phyloP scores from a whole-genome alignment of 2,113 vertebrate genomes.

The Coracopsis vasa region DNA sequence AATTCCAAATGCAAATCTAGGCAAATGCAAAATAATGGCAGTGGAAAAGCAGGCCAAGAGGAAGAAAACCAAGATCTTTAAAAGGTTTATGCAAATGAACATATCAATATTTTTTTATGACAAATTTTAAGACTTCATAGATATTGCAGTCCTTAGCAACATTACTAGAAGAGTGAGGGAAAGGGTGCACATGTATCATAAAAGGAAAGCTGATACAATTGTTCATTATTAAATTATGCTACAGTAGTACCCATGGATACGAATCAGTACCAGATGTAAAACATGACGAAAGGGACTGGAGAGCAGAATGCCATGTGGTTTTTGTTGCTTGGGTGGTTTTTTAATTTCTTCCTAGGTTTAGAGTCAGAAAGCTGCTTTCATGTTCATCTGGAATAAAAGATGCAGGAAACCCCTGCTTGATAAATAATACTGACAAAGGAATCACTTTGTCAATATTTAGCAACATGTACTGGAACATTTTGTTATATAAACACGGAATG shows the following conservation, averaged over 20 bases:
- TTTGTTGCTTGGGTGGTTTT: neutral
- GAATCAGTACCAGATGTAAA: neutral
- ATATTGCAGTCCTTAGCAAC: neutral
- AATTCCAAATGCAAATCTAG: neutral
- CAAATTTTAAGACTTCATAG: neutral
- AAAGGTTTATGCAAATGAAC: neutral
- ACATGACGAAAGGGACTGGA: neutral
- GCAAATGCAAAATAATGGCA: neutral
- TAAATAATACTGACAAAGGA: neutral
- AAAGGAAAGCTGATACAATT: neutral
- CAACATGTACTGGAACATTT: neutral
- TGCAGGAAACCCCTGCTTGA: neutral
- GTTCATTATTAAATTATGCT: neutral
- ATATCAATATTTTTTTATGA: neutral
- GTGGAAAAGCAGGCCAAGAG: neutral
- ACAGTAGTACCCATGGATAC: neutral
- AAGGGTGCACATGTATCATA: neutral
- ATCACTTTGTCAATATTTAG: neutral
- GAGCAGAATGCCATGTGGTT: neutral
- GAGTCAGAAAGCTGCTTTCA: neutral
- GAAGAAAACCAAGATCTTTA: neutral
- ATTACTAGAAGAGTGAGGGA: neutral
- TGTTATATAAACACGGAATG: neutral
- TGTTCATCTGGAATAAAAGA: neutral
- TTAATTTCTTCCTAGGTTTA: neutral